Conservation (phyloP, 64 coral and sea anemone species). For the Acropora yongei region DNA sequence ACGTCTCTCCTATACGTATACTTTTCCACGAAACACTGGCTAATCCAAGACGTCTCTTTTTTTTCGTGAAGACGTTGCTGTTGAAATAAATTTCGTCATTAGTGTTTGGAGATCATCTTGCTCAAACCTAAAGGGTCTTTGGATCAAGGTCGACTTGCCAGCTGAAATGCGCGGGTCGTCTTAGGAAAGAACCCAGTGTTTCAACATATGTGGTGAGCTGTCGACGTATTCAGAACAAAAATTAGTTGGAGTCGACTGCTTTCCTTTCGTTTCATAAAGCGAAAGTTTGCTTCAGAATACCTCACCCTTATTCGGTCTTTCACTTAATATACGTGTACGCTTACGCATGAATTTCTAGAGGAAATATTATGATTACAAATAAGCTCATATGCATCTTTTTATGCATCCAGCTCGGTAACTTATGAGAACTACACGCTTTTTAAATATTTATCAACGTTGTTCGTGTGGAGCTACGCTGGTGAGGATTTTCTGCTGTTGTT, state of each 20-base stretch:
- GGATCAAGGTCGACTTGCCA: background rate
- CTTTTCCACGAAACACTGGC: background rate
- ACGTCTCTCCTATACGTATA: background rate
- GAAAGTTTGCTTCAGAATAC: no score
- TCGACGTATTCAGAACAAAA: no score
- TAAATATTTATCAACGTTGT: no score
- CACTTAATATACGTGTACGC: no score
- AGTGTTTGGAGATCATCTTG: background rate
- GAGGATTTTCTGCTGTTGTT: background rate
- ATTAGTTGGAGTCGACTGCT: no score
- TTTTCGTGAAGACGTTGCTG: background rate
- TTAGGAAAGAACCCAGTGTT: no score
- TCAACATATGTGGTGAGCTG: no score
- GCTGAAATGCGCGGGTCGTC: no score
- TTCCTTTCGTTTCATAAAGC: no score
- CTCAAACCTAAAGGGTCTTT: background rate
- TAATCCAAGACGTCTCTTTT: background rate
- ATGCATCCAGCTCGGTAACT: background rate
- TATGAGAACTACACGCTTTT: background rate
- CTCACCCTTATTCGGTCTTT: no score
- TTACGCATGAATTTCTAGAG: no score
- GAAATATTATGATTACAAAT: background rate
- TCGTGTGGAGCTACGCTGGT: no score
- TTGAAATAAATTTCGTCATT: background rate
- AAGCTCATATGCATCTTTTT: background rate